Conservation (phyloP, 2,888 invertebrate genomes). For the Drosophila seclusa region DNA sequence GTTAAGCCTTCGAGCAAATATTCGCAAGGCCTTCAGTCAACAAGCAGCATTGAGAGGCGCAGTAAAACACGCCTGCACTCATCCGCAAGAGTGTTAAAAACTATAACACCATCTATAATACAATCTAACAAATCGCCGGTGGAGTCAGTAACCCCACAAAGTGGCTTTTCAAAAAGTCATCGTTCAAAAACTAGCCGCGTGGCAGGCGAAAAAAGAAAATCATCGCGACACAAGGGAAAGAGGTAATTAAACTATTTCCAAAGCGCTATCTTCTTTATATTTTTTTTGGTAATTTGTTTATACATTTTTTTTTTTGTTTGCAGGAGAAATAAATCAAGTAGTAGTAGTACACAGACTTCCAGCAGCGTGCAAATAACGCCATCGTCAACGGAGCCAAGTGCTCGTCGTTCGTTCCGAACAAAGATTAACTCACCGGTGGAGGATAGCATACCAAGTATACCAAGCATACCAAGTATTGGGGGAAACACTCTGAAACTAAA, state of each 20-base stretch:
- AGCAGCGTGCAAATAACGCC: conserved; percentile 52
- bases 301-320: conserved; percentile 15
- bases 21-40: conserved; percentile 92
- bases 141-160: conserved; percentile 41
- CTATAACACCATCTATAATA: conserved; percentile 87
- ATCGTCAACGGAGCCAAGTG: conserved; percentile 68
- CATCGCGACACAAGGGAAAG: conserved; percentile 69
- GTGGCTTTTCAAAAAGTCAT: conserved; percentile 46
- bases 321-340: conserved; percentile 85
- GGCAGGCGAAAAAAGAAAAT: conserved; percentile 53
- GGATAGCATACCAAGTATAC: conserved; percentile 86
- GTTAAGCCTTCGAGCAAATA: conserved; percentile 95
- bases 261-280: not conserved
- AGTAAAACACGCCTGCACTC: conserved; percentile 87
- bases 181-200: conserved; percentile 54
- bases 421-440: conserved; percentile 86
- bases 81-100: conserved; percentile 90
- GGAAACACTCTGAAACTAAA: conserved; percentile 93
- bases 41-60: conserved; percentile 86
- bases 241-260: conserved; percentile 49
- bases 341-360: conserved; percentile 47
- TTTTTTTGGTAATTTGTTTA: not conserved
- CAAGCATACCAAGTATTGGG: conserved; percentile 86
- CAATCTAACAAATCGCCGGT: conserved; percentile 75
- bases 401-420: conserved; percentile 89